phyloP scores from a whole-genome alignment of 2,888 invertebrate genomes.

The Myathropa florea region DNA sequence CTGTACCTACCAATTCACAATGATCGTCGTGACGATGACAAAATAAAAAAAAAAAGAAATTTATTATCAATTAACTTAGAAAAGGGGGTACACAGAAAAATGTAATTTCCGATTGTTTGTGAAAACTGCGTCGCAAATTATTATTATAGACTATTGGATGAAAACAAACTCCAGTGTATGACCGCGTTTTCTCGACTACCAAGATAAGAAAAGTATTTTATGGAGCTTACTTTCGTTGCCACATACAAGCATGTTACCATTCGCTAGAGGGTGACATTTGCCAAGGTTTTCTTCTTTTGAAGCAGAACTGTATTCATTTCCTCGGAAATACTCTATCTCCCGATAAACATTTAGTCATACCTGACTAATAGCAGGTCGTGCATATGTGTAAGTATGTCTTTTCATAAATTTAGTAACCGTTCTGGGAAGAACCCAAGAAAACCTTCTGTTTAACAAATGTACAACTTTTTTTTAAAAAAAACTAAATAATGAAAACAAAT shows the following conservation, averaged over 20 bases:
- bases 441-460: neutral
- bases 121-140: neutral
- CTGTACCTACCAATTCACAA: neutral
- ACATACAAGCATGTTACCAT: neutral
- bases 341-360: neutral
- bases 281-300: neutral
- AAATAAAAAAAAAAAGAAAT: neutral
- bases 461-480: no score
- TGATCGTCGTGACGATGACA: neutral
- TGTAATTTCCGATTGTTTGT: neutral
- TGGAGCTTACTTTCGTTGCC: neutral
- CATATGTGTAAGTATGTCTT: neutral
- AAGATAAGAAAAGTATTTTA: neutral
- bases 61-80: neutral
- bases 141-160: neutral
- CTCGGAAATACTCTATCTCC: neutral
- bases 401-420: no score
- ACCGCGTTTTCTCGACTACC: neutral
- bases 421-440: neutral
- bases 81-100: neutral
- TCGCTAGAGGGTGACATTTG: neutral
- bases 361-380: neutral
- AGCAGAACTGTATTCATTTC: neutral
- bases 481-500: no score
- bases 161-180: neutral